A percentile compares a stretch with the other conserved stretches of the same genome.
phyloP scores from a whole-genome alignment of 2,797 vertebrate species.

The Squalus acanthias region DNA sequence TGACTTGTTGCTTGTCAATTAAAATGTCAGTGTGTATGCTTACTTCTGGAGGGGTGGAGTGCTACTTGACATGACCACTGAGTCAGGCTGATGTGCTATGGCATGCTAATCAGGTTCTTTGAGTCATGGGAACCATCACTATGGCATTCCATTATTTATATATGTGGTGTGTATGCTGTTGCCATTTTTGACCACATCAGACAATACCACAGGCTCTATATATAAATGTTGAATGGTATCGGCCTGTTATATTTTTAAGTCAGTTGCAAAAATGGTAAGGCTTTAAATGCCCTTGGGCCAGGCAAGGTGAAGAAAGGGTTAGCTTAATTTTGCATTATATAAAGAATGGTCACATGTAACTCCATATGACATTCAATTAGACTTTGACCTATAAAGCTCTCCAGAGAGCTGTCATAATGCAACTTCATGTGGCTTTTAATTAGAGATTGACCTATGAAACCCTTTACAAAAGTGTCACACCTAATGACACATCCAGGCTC shows the following conservation, averaged over 20 bases:
- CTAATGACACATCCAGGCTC: not conserved
- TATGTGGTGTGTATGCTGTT: not conserved
- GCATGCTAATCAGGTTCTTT: not conserved
- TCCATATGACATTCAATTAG: conserved; percentile 21
- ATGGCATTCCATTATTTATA: not conserved
- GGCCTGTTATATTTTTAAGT: not conserved
- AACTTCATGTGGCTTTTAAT: not conserved
- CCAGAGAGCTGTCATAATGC: not conserved
- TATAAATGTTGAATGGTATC: not conserved
- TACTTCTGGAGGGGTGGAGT: not conserved
- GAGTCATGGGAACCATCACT: not conserved
- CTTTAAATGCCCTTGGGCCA: not conserved
- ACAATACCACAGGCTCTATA: not conserved
- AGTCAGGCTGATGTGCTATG: not conserved
- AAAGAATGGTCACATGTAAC: not conserved
- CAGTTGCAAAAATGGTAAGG: not conserved
- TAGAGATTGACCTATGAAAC: conserved; percentile 3
- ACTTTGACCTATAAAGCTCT: conserved; percentile 20
- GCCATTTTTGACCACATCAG: not conserved
- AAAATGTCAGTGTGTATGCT: not conserved
- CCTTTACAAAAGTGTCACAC: not conserved
- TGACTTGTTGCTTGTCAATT: not conserved
- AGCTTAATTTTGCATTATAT: not conserved
- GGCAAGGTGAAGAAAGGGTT: not conserved
- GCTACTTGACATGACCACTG: not conserved